Conservation (phyloP, 2,113 vertebrate genomes). For the Callipepla squamata region DNA sequence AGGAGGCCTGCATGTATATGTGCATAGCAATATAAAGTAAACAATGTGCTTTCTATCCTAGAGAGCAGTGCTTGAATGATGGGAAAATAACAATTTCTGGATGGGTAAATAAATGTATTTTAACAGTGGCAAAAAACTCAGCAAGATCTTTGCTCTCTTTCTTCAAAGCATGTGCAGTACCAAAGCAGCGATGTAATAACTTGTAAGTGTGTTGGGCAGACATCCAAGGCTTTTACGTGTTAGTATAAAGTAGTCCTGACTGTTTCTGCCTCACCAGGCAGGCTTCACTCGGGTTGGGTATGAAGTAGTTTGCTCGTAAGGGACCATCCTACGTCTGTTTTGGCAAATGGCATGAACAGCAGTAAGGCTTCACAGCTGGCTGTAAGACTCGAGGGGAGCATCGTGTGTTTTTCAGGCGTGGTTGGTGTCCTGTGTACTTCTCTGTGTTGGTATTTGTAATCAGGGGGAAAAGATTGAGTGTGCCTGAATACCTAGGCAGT, state of each 20-base stretch:
- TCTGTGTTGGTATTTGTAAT: fast-evolving
- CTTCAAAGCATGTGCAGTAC: neutral
- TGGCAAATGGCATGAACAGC: neutral
- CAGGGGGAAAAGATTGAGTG: neutral
- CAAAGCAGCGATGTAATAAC: neutral
- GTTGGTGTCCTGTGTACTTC: neutral
- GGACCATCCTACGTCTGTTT: neutral
- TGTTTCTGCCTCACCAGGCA: neutral
- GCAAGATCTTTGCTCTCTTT: neutral
- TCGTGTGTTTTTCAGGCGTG: neutral
- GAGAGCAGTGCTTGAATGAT: neutral
- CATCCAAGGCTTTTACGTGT: neutral
- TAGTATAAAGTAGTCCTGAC: neutral
- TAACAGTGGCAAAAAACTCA: neutral
- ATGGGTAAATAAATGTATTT: neutral
- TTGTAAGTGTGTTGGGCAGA: neutral
- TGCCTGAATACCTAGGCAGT: neutral
- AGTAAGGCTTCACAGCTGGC: neutral
- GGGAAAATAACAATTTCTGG: neutral
- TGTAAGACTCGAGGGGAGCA: neutral
- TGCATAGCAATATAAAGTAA: neutral
- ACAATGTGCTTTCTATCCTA: neutral
- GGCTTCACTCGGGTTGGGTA: neutral
- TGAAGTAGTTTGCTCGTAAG: neutral
- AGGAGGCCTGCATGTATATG: neutral